Conservation (phyloP, 1,140 invertebrate genomes). For the Saccostrea echinata region DNA sequence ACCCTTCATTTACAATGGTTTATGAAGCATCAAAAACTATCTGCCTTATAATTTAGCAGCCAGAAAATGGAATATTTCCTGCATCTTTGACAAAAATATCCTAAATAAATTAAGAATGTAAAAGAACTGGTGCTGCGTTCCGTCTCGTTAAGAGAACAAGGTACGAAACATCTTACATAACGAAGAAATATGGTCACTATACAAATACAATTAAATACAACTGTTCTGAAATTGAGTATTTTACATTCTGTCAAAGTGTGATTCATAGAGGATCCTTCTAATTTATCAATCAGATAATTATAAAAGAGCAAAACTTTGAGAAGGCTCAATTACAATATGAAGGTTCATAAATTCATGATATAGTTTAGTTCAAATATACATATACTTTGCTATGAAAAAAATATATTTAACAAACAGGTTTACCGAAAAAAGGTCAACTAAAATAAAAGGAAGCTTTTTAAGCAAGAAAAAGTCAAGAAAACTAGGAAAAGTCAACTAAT, state of each 20-base stretch:
- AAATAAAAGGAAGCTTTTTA: no score
- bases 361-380: no score
- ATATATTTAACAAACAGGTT: no score
- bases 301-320: no score
- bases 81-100: background rate
- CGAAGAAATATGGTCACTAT: background rate
- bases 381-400: no score
- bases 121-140: background rate
- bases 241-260: background rate
- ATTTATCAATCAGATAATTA: no score
- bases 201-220: background rate
- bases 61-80: background rate
- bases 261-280: no score
- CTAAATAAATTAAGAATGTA: constrained; percentile 3
- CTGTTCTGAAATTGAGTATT: background rate
- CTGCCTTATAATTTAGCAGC: constrained; percentile 28
- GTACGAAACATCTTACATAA: constrained; percentile 17
- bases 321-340: no score
- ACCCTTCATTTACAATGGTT: background rate
- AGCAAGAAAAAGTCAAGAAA: no score
- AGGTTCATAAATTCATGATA: no score
- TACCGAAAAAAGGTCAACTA: no score
- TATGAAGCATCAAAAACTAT: constrained; percentile 3
- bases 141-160: background rate
- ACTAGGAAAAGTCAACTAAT: no score